A percentile compares a stretch with the other conserved stretches of the same genome.
Evolutionary conservation across 2,888 invertebrate genomes (phyloP).

Genomic region (Hirtodrosophila cameraria): DNA sequence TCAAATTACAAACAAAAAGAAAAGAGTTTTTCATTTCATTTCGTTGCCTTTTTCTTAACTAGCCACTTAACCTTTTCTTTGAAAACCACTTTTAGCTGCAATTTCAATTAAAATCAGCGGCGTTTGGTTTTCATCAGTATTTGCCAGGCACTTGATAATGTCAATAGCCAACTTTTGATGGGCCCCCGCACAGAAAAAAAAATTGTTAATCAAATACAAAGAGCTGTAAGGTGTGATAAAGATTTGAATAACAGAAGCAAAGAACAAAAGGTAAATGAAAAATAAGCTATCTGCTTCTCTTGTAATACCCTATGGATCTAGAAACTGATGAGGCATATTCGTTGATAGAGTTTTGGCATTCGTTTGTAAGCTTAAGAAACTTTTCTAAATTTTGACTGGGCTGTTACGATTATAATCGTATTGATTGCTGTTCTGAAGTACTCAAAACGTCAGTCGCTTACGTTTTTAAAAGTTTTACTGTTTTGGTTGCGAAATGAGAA

Average conservation of each 20-base stretch:
- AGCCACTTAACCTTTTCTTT: constrained; percentile 35
- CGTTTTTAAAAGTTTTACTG: too few species aligned
- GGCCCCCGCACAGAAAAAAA: constrained; percentile 10
- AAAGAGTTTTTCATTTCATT: constrained; percentile 34
- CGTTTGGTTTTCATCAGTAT: constrained; percentile 11
- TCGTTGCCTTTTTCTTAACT: constrained; percentile 12
- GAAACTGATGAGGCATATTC: too few species aligned
- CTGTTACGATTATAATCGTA: too few species aligned
- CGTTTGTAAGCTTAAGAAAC: too few species aligned
- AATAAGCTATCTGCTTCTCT: constrained; percentile 16
- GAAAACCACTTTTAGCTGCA: constrained; percentile 28
- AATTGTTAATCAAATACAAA: constrained; percentile 61
- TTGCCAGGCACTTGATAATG: constrained; percentile 41
- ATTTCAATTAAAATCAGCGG: constrained; percentile 66
- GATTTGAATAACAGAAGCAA: constrained; percentile 42
- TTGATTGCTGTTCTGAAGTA: too few species aligned
- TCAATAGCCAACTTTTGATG: constrained; percentile 46
- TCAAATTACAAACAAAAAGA: constrained; percentile 17
- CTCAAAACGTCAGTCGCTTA: too few species aligned
- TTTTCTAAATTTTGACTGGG: too few species aligned
- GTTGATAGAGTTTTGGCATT: too few species aligned
- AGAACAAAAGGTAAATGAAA: constrained; percentile 30
- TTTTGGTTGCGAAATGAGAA: too few species aligned
- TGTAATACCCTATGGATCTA: too few species aligned
- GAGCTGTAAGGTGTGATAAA: constrained; percentile 24